Conservation (phyloP, 2,797 vertebrate genomes). For the Pelodytes ibericus region DNA sequence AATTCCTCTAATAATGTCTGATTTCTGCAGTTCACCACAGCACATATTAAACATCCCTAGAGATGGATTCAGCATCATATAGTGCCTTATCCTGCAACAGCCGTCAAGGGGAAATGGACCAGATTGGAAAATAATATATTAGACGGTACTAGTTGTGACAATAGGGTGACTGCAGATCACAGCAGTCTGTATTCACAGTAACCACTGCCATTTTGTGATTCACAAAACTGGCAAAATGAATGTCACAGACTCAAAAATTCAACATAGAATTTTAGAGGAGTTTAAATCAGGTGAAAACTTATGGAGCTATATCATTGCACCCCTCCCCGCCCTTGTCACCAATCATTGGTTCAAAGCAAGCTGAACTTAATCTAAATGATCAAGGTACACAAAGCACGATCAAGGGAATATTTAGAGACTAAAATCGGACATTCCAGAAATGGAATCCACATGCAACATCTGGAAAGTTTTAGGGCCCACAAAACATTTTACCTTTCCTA, state of each 20-base stretch:
- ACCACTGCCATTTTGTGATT: too few species aligned
- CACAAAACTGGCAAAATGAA: too few species aligned
- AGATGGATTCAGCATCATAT: too few species aligned
- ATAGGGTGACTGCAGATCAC: too few species aligned
- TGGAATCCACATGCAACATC: constrained; percentile 10
- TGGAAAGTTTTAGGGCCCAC: constrained; percentile 29
- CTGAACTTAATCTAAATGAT: not conserved
- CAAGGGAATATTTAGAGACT: not conserved
- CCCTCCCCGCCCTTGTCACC: not conserved
- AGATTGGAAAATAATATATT: too few species aligned
- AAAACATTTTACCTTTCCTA: constrained; percentile 19
- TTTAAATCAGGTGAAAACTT: not conserved
- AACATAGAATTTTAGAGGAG: not conserved
- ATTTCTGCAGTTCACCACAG: too few species aligned
- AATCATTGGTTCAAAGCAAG: not conserved
- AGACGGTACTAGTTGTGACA: too few species aligned
- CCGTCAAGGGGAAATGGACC: too few species aligned
- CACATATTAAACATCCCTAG: too few species aligned
- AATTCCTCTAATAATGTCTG: too few species aligned
- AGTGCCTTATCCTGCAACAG: too few species aligned
- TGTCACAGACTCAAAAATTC: not conserved
- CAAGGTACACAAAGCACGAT: not conserved
- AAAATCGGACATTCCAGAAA: not conserved
- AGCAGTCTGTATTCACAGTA: too few species aligned
- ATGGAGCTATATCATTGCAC: not conserved